These are phyloP conservation scores for Lepisosteus osseus DNA, from an alignment of 2,113 vertebrate species.

Conservation along the genomic window DNA sequence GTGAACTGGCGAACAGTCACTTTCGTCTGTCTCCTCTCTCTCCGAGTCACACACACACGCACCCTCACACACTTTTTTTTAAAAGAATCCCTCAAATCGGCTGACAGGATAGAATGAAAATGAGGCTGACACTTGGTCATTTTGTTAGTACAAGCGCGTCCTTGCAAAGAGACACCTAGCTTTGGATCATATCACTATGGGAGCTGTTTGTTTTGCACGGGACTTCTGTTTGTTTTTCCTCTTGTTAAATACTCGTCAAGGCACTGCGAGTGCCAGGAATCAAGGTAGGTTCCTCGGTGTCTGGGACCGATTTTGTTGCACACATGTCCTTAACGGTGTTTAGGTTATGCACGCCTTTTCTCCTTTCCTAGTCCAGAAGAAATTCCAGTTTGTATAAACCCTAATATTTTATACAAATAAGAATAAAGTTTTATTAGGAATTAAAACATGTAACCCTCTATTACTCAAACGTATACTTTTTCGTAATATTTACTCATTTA, in stretches of 20 bases:
- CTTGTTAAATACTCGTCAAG: conserved; percentile 71
- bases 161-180: conserved; percentile 59
- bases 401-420: too few species aligned
- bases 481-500: too few species aligned
- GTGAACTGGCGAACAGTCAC: conserved; percentile 6
- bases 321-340: conserved; percentile 36
- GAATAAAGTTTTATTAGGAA: too few species aligned
- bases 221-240: conserved; percentile 73
- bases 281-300: conserved; percentile 58
- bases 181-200: conserved; percentile 70
- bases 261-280: conserved; percentile 58
- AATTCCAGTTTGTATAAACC: too few species aligned
- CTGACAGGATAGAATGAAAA: conserved; percentile 71
- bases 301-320: conserved; percentile 40
- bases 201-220: conserved; percentile 62
- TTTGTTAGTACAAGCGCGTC: conserved; percentile 67
- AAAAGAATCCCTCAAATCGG: conserved; percentile 54
- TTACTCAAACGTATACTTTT: too few species aligned
- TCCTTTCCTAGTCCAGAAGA: too few species aligned
- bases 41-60: conserved; percentile 29
- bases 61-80: conserved; percentile 43
- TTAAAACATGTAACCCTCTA: too few species aligned
- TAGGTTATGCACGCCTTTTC: too few species aligned
- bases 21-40: conserved; percentile 19
- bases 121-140: conserved; percentile 64